Base-by-base conservation (phyloP, 1,140 invertebrate genomes). In the Drosophila arizonae region DNA sequence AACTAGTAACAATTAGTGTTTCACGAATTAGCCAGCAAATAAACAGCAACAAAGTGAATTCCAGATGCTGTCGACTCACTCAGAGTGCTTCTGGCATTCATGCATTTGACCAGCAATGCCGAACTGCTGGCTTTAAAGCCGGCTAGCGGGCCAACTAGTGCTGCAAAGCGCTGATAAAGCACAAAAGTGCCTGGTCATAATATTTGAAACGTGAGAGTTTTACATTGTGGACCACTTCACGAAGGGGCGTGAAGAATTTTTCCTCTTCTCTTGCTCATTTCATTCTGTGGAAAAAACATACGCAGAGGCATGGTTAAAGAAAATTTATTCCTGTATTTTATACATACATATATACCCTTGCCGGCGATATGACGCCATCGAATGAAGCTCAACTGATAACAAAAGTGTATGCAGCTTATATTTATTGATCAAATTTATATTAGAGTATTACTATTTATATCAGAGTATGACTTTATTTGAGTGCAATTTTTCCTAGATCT, bases 151-250 rank as follows among this genome's bases (percentile, higher is more conserved):
- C 21, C 21, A 24, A 24, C 21, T 4, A 81, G 68, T 55, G 60
- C 61, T 33, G 65, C 21, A 70, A 70, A 81, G 67, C 46, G 57
- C 76, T 73, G 82, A 87, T 81, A 81, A 79, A 81, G 78, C 68
- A 51, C 45, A 58, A 77, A 60, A 77, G 57, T 60, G 75, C 55
- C 67, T 57, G 64, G 60, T 55, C 74, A 69, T 85, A 75, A 80
- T 81, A 81, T 77, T 63, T 76, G 72, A 72, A 76, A 79, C 81
- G 72, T 81, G 78, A 81, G 79, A 81, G 55, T 67, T 86, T 76
- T 71, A 63, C 43, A 26, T 62, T 66, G 15, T 67, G 17, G 41
- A 61, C 13, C 43, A 43, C 60, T 48, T 39, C 46, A 55, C 30
- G 3, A 57, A 26, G 30, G 43, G 43, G 36, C 65, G 73, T 43